Evolutionary conservation across 2,797 vertebrate genomes (phyloP), one percentile per base, ranked within the genome.

Genomic region (Hafferia zeledoni): DNA sequence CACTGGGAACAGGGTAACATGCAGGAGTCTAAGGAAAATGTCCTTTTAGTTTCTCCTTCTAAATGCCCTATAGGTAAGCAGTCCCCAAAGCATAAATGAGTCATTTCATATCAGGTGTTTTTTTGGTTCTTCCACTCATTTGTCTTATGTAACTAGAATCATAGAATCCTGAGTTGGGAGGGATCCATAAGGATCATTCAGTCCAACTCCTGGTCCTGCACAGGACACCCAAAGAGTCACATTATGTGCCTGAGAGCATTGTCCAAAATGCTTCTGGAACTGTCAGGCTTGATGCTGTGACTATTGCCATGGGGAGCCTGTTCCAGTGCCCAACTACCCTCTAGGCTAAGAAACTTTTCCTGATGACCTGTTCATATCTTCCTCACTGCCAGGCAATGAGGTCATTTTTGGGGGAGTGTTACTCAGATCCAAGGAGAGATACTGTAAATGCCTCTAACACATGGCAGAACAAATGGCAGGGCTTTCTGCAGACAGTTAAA

Each of bases 391-490:
- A 77, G n/a, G 19, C 46, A 87, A 23, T 25, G 43, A 88, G 11
- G 47, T 9, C 5, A 4, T 37, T 64, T 11, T n/a, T 11, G 17
- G 9, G 12, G 11, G 7, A 9, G 18, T 30, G 5, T 31, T 59
- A 77, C 31, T 35, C 50, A 53, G 28, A 47, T 3, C 20, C 17
- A 37, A 67, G 19, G 6, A 81, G 8, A 52, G 57, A 72, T 33
- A 43, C 17, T 31, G 31, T 37, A 90, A 87, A 70, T 60, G 44
- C 18, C 28, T 53, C 35, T 46, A 27, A 23, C n/a, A 60, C 16
- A n/a, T 0, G 0, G 17, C 43, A 83, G 6, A 83, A 61, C 53
- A 52, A 37, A 2, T 69, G 49, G 13, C 18, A 18, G 20, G n/a
- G 22, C 27, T 46, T 92, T 77, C 41, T 80, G 41, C 53, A 53